Evolutionary conservation across 2,888 invertebrate genomes (phyloP).

Genomic region (Chloroclysta siterata): DNA sequence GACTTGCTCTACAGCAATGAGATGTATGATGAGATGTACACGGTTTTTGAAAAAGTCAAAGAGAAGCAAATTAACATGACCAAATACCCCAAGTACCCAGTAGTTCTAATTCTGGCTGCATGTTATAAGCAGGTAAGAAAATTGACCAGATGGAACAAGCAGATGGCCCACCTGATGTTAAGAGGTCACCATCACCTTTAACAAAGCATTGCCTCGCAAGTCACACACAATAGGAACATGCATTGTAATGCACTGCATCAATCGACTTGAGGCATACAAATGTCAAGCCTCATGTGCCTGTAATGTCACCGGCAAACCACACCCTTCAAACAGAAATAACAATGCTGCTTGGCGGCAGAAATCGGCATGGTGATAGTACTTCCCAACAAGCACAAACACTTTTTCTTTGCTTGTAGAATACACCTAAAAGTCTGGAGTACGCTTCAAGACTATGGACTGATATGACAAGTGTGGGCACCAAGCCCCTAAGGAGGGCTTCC

Average conservation of each 20-base stretch:
- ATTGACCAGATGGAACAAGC: background rate
- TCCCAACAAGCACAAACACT: too few relatives aligned
- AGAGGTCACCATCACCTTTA: too few relatives aligned
- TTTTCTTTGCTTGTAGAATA: slow-evolving; percentile 85
- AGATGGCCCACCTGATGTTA: too few relatives aligned
- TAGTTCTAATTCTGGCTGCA: slow-evolving; percentile 88
- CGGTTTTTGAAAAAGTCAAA: slow-evolving; percentile 86
- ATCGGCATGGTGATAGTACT: too few relatives aligned
- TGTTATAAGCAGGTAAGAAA: slow-evolving; percentile 89
- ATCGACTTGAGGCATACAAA: too few relatives aligned
- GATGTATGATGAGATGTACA: slow-evolving; percentile 87
- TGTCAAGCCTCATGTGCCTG: too few relatives aligned
- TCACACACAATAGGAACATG: too few relatives aligned
- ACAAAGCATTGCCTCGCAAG: too few relatives aligned
- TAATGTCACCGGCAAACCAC: too few relatives aligned
- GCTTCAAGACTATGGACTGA: slow-evolving; percentile 87
- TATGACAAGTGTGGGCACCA: slow-evolving; percentile 81
- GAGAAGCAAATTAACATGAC: slow-evolving; percentile 86
- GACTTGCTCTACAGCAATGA: slow-evolving; percentile 89
- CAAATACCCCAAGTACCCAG: slow-evolving; percentile 88
- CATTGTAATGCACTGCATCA: too few relatives aligned
- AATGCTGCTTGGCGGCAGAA: too few relatives aligned
- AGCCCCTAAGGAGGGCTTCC: slow-evolving; percentile 86
- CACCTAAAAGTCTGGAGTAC: slow-evolving; percentile 86
- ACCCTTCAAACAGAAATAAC: too few relatives aligned